Base-by-base conservation (phyloP, 2,113 vertebrate species). In the Oncorhynchus gorbuscha region DNA sequence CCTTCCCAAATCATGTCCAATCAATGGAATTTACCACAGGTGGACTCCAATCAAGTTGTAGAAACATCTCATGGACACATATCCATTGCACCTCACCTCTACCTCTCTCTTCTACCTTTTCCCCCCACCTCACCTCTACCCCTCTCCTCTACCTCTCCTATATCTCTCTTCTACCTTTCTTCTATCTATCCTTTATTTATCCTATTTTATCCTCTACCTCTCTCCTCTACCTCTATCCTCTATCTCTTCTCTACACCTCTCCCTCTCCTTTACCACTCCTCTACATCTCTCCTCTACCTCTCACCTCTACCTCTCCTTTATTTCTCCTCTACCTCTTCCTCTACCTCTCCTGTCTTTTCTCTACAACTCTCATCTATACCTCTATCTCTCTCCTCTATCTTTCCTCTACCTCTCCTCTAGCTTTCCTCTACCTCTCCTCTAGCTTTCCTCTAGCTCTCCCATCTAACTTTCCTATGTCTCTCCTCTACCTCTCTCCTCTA, bases 41-140 rank as follows among this genome's bases (percentile, higher is more conserved):
- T 32, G 32, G 32, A 32, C 5, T 32, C 32, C 32, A 32, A 32
- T 32, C 32, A 32, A 32, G 32, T 32, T 32, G 32, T 32, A 32
- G 32, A 32, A 32, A 32, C 32, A 32, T 32, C 32, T 32, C 32
- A 32, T 32, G 32, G n/a, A n/a, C n/a, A n/a, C n/a, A n/a, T n/a
- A n/a, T n/a, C n/a, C n/a, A n/a, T n/a, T n/a, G n/a, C n/a, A n/a
- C n/a, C 24, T 61, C 20, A 6, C 1, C 1, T 61, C 58, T 61
- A 1, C 0, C 14, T 58, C 18, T 58, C 55, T 0, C 0, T 0
- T 30, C 0, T 4, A 4, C 30, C 30, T 32, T 5, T 32, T 0
- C 3, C 1, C 5, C 5, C 0, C 18, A 12, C 4, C 55, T 18
- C 55, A 18, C 55, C 18, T 58, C 18, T 18, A 3, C 18, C 14